Percentiles rank a stretch among this genome's conserved stretches.
Evolutionary conservation across 1,140 invertebrate species (phyloP).

Genomic region (Limonius californicus): DNA sequence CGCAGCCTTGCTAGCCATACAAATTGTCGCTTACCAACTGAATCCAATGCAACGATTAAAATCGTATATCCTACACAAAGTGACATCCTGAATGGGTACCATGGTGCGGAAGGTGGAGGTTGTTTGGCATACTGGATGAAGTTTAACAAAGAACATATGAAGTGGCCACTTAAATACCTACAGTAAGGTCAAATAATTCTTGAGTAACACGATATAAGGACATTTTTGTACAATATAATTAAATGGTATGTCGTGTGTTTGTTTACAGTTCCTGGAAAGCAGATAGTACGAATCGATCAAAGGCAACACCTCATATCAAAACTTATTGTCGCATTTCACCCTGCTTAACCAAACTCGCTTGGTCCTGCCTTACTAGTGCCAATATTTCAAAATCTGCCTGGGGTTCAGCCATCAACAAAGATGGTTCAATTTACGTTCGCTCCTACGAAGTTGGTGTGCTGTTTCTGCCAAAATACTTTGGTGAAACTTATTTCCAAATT

Average conservation of each 20-base stretch:
- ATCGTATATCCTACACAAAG: constrained; percentile 68
- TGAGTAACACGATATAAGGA: not conserved
- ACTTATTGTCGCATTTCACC: constrained; percentile 76
- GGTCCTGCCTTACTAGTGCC: constrained; percentile 86
- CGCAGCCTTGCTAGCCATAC: constrained; percentile 57
- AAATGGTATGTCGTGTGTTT: no score
- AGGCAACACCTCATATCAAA: constrained; percentile 93
- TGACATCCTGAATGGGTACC: constrained; percentile 79
- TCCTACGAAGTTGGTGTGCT: constrained; percentile 92
- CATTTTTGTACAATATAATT: not conserved
- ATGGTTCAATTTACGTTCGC: constrained; percentile 65
- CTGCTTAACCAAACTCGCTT: constrained; percentile 61
- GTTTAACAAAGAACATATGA: constrained; percentile 72
- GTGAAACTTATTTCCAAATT: constrained; percentile 56
- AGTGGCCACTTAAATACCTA: constrained; percentile 73
- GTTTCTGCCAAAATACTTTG: constrained; percentile 77
- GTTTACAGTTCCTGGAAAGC: constrained; percentile 80
- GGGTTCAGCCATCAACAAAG: constrained; percentile 71
- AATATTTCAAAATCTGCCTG: constrained; percentile 97
- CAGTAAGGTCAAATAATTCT: constrained; percentile 66
- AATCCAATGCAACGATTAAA: constrained; percentile 40
- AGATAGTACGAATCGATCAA: constrained; percentile 58
- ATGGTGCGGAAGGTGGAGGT: constrained; percentile 77
- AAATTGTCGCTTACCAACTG: constrained; percentile 37
- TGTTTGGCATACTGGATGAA: constrained; percentile 82